Evolutionary conservation across 2,888 invertebrate species (phyloP), one percentile per base, ranked within the genome.

Genomic region (Drosophila picticornis): DNA sequence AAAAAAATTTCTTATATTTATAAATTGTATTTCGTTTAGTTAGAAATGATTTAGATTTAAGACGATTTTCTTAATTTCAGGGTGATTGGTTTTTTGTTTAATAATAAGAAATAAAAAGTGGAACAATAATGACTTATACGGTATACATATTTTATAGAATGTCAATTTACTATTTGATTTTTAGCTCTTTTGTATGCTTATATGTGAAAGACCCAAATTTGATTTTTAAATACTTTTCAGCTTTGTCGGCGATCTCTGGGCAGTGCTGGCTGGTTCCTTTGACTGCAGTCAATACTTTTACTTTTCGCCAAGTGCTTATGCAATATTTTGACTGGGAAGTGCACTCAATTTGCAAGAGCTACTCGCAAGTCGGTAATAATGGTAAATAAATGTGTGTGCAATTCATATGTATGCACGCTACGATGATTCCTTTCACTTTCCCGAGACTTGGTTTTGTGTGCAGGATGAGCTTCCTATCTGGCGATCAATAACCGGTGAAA

Each of bases 401-500:
- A 64, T 80, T 77, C 84, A 90, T 80, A 81, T 87, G 88, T 22
- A 16, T 46, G 22, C 83, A 83, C 58, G 61, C 79, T 86, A 88
- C 75, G 77, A 63, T 59, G 82, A 65, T 67, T 87, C 90, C 90
- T 87, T 87, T 90, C 90, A 87, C 86, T 86, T 90, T 90, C 72
- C 53, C 50, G 10, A 16, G 16, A 25, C 56, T 52, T 59, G 52
- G 53, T 71, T 50, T 59, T 55, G 53, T 71, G 50, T 64, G 72
- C 59, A 84, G 81, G 84, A 84, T 86, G 81, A 83, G 64, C 73
- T 64, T 34, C 69, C 75, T 38, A 62, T 61, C 69, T 56, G 57
- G 29, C 10, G 64, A 75, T 75, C 63, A 75, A 51, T 53, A 77
- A 6, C 40, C 36, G 52, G 57, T 56, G 19, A 64, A n/a, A 7